These are phyloP conservation scores for Ictalurus furcatus DNA, from an alignment of 2,113 vertebrate species.

Conservation along the genomic window DNA sequence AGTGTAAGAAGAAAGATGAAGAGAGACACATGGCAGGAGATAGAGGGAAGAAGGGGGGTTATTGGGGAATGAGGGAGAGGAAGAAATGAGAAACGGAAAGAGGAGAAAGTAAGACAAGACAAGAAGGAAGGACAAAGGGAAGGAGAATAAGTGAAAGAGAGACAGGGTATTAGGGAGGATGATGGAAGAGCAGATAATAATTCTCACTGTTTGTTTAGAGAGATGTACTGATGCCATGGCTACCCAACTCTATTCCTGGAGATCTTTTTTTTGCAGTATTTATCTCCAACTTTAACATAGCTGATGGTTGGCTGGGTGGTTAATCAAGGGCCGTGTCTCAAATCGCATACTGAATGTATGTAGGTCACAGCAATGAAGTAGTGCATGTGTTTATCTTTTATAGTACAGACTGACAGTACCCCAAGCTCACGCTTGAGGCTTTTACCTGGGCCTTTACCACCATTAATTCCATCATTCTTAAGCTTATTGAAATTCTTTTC, in stretches of 20 bases:
- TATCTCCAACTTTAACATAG: not conserved
- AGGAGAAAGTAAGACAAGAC: not conserved
- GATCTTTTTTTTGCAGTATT: not conserved
- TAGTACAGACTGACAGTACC: not conserved
- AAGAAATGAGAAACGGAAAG: not conserved
- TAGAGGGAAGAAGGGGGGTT: not conserved
- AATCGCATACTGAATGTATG: not conserved
- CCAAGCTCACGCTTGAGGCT: not conserved
- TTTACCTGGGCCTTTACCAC: not conserved
- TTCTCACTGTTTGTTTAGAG: not conserved
- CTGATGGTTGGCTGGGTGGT: not conserved
- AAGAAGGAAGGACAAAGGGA: conserved; percentile 8
- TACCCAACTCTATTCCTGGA: not conserved
- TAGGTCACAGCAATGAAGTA: not conserved
- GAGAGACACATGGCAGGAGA: conserved; percentile 3
- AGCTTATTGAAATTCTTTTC: not conserved
- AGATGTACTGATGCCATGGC: not conserved
- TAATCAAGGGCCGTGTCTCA: not conserved
- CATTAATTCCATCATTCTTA: not conserved
- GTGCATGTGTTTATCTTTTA: not conserved
- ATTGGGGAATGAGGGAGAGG: not conserved
- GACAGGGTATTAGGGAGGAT: not conserved
- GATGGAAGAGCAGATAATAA: not conserved
- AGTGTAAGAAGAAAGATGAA: conserved; percentile 26
- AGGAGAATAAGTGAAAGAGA: not conserved